phyloP scores from a whole-genome alignment of 2,888 invertebrate genomes.

The Pomacea canaliculata region DNA sequence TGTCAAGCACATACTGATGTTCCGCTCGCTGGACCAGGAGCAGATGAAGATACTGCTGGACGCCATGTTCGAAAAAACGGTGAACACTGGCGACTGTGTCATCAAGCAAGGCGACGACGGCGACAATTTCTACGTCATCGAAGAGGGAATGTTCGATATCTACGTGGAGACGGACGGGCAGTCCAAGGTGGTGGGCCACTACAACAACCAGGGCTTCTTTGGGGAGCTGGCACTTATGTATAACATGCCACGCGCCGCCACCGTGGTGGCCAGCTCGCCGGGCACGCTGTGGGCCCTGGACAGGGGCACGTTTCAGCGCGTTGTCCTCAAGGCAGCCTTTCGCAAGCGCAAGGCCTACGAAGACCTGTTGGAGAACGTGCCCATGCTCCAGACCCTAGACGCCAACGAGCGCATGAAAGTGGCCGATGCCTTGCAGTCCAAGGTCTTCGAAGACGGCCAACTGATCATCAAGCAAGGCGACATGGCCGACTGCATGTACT shows the following conservation, averaged over 20 bases:
- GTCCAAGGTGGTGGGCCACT: slow-evolving; percentile 79
- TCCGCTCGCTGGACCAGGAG: slow-evolving; percentile 89
- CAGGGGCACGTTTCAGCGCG: slow-evolving; percentile 94
- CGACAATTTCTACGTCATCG: slow-evolving; percentile 98
- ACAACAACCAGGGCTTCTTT: slow-evolving; percentile 91
- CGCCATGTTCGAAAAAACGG: slow-evolving; percentile 96
- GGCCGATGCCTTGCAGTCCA: slow-evolving; percentile 92
- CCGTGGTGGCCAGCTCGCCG: slow-evolving; percentile 79
- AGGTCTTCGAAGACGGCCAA: slow-evolving; percentile 81
- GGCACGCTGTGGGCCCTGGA: slow-evolving; percentile 98
- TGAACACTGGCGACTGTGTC: slow-evolving; percentile 81
- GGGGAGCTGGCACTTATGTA: slow-evolving; percentile 97
- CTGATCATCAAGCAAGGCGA: slow-evolving; percentile 92
- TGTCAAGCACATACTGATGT: slow-evolving; percentile 90
- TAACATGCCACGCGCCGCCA: slow-evolving; percentile 97
- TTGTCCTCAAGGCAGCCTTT: slow-evolving; percentile 95
- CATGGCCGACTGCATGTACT: slow-evolving; percentile 97
- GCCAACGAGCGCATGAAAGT: slow-evolving; percentile 98
- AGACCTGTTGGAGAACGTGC: slow-evolving; percentile 90
- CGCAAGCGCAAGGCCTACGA: slow-evolving; percentile 99
- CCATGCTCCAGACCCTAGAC: slow-evolving; percentile 95
- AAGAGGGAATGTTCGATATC: slow-evolving; percentile 86
- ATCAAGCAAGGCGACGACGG: slow-evolving; percentile 97
- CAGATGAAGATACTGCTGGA: slow-evolving; percentile 94
- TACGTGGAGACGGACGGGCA: slow-evolving; percentile 75